Base-by-base conservation (phyloP, 1,140 invertebrate species). In the Neodiprion lecontei region DNA sequence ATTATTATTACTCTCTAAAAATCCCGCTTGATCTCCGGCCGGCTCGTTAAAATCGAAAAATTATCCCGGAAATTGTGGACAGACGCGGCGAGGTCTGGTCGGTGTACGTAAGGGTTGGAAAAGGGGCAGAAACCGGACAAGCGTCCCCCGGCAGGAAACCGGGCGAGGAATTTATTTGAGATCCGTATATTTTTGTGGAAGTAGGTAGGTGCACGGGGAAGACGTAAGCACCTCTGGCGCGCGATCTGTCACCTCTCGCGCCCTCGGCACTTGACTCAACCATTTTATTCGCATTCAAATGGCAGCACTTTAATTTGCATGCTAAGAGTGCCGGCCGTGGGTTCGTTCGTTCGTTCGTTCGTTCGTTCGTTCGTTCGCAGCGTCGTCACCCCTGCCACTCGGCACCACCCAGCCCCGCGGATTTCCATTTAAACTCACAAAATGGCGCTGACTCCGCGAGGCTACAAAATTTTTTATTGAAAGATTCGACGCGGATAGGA, bases 381-480 rank as follows among this genome's bases (percentile, higher is more conserved):
- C 78, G 12, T 14, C 78, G 76, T 76, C 80, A 79, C 79, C 84
- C 81, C 78, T 79, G 65, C 49, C 53, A 68, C 65, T 71, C 48
- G 69, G 68, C 67, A 40, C 70, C 72, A 71, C 75, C 69, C 65
- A 74, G 76, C 76, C 73, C 74, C 78, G 78, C 79, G 87, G 85
- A 87, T 88, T 88, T 88, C 87, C 87, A 88, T 88, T 88, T 88
- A 88, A 88, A 88, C 83, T 88, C 86, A 82, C 87, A 88, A 88
- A 88, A 88, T 88, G 87, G 87, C 87, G 86, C 84, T 84, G 82
- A 82, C 84, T 79, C 82, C 86, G 76, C 72, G 84, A 83, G 85
- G 86, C 86, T 87, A 85, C 87, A 87, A 88, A 87, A 88, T 88
- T 88, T 88, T 88, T 88, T 88, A 88, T 88, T 88, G 85, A 88